Conservation (phyloP, 2,113 vertebrate species). For the Entelurus aequoreus region DNA sequence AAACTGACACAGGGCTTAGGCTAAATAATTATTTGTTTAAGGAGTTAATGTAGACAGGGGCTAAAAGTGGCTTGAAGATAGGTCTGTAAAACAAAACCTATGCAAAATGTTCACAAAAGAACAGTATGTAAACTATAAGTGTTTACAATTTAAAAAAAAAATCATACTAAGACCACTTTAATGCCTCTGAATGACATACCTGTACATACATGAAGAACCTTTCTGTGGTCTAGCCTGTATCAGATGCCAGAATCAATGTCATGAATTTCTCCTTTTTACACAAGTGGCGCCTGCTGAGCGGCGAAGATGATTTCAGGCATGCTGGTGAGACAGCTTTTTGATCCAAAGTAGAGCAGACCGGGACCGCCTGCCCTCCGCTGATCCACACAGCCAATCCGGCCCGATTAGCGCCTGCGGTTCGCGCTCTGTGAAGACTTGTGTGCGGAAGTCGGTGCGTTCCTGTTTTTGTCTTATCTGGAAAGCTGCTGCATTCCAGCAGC, state of each 20-base stretch:
- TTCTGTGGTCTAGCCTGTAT: conserved; percentile 19
- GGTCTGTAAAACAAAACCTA: too few relatives aligned
- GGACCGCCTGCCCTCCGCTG: conserved; percentile 21
- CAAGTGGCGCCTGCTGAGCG: conserved; percentile 27
- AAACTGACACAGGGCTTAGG: too few relatives aligned
- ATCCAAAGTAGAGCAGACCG: conserved; percentile 37
- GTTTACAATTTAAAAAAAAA: too few relatives aligned
- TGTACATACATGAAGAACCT: conserved; percentile 11
- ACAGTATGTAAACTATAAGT: too few relatives aligned
- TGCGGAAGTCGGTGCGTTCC: conserved; percentile 24
- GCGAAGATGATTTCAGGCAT: conserved; percentile 36
- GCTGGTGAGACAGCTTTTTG: conserved; percentile 41
- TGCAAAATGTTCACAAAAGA: too few relatives aligned
- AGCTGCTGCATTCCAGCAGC: conserved; percentile 14
- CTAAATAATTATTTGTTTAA: too few relatives aligned
- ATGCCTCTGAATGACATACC: too few relatives aligned
- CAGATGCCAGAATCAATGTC: conserved; percentile 34
- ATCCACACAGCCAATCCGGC: conserved; percentile 24
- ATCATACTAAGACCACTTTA: too few relatives aligned
- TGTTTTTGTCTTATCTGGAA: conserved; percentile 25
- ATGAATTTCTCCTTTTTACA: conserved; percentile 7
- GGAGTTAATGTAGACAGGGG: too few relatives aligned
- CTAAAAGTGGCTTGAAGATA: too few relatives aligned
- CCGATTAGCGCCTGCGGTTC: conserved; percentile 42
- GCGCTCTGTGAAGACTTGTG: conserved; percentile 12